phyloP scores from a whole-genome alignment of 1,140 invertebrate genomes.

The Magallana ariakensis region DNA sequence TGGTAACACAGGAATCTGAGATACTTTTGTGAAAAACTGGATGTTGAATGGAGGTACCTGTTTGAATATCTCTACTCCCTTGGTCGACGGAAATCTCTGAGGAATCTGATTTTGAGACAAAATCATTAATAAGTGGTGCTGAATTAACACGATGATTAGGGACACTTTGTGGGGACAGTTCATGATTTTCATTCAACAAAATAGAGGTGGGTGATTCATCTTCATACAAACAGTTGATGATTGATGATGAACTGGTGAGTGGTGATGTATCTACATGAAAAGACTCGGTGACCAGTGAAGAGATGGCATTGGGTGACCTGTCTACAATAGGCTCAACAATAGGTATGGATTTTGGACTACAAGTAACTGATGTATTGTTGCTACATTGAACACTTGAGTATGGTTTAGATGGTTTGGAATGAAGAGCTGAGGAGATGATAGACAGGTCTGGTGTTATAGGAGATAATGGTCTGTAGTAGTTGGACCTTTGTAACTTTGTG shows the following conservation, averaged over 20 bases:
- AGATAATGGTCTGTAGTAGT: slow-evolving; percentile 10
- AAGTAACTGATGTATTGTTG: no score
- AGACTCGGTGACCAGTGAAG: neutral
- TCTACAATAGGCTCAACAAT: no score
- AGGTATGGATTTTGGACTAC: no score
- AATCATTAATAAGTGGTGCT: neutral
- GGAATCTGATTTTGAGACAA: neutral
- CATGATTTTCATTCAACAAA: no score
- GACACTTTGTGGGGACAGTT: no score
- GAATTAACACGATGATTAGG: neutral
- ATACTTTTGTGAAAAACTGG: neutral
- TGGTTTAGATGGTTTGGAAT: no score
- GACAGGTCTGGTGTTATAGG: neutral
- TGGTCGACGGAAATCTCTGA: neutral
- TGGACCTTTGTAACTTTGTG: neutral
- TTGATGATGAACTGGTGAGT: no score
- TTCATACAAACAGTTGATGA: no score
- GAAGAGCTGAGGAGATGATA: neutral
- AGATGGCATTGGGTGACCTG: no score
- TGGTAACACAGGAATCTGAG: neutral
- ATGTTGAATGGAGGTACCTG: neutral
- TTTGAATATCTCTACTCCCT: neutral
- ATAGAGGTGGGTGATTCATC: no score
- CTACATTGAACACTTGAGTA: no score
- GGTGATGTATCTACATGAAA: neutral